Conservation (phyloP, 1,140 invertebrate genomes). For the Onthophagus taurus region DNA sequence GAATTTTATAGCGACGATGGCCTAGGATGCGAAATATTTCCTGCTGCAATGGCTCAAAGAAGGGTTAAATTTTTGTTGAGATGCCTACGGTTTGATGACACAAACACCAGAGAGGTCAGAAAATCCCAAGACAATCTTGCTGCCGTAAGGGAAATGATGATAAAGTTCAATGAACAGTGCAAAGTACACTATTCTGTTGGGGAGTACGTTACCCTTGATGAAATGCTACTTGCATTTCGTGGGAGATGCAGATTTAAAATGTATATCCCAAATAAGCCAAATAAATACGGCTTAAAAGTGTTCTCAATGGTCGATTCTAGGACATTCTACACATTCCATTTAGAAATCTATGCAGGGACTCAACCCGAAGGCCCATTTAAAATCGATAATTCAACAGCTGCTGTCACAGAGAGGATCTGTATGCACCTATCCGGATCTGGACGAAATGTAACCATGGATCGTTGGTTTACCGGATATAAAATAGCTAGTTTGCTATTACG, state of each 20-base stretch:
- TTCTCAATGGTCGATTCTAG: slow-evolving; percentile 28
- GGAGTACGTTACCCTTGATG: slow-evolving; percentile 12
- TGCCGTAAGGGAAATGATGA: no score
- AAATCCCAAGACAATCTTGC: slow-evolving; percentile 30
- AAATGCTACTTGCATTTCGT: slow-evolving; percentile 12
- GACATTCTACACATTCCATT: slow-evolving; percentile 27
- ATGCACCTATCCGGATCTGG: slow-evolving; percentile 5
- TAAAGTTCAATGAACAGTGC: slow-evolving; percentile 19
- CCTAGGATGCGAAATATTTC: slow-evolving; percentile 10
- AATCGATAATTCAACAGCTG: no score
- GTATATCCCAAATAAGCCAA: slow-evolving; percentile 34
- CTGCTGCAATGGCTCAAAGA: slow-evolving; percentile 4
- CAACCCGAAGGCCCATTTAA: not conserved
- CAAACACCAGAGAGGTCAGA: slow-evolving; percentile 22
- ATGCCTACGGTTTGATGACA: slow-evolving; percentile 28
- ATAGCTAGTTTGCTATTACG: not conserved
- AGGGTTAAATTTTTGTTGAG: slow-evolving; percentile 11
- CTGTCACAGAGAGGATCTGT: slow-evolving; percentile 5
- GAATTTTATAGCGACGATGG: no score
- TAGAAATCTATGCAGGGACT: slow-evolving; percentile 23
- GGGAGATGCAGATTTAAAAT: no score
- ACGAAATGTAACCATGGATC: slow-evolving; percentile 14
- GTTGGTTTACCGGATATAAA: slow-evolving; percentile 7
- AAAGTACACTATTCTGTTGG: not conserved
- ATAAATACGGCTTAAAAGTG: slow-evolving; percentile 35